A percentile compares a stretch with the other conserved stretches of the same genome.
These are phyloP conservation scores for Muscicapa comitata DNA, from an alignment of 2,797 vertebrate genomes.

Conservation along the genomic window DNA sequence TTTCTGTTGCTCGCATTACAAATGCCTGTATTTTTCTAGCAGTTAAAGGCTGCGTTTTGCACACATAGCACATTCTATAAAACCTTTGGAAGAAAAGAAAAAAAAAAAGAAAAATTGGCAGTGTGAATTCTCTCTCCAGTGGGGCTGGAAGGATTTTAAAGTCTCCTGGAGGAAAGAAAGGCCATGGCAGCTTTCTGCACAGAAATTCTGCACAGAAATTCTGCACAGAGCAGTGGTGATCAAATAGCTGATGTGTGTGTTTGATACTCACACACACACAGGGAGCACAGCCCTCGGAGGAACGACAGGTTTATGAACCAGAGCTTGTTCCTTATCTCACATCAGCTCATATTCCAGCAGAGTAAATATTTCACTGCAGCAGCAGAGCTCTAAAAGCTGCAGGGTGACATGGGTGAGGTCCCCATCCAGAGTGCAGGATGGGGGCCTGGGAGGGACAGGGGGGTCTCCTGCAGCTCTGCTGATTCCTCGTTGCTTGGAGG, in stretches of 20 bases:
- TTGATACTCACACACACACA: background rate
- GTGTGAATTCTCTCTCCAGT: conserved; percentile 52
- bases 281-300: background rate
- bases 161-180: conserved; percentile 11
- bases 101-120: conserved; percentile 21
- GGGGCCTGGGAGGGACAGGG: background rate
- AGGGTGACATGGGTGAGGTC: background rate
- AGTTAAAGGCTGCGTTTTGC: conserved; percentile 60
- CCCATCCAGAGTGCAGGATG: rapidly evolving
- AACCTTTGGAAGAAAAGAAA: conserved; percentile 35
- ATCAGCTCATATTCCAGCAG: background rate
- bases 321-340: conserved; percentile 9
- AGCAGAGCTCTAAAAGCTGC: background rate
- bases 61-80: conserved; percentile 66
- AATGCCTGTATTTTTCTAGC: conserved; percentile 61
- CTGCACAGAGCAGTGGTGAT: background rate
- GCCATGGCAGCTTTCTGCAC: conserved; percentile 44
- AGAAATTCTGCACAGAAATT: background rate
- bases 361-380: background rate
- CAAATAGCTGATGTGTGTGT: background rate
- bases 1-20: conserved; percentile 30
- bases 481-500: rapidly evolving
- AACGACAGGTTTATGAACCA: background rate
- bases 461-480: background rate
- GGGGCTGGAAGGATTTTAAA: conserved; percentile 65